Base-by-base conservation (phyloP, 2,797 vertebrate genomes). In the Lepilemur ruficaudatus region DNA sequence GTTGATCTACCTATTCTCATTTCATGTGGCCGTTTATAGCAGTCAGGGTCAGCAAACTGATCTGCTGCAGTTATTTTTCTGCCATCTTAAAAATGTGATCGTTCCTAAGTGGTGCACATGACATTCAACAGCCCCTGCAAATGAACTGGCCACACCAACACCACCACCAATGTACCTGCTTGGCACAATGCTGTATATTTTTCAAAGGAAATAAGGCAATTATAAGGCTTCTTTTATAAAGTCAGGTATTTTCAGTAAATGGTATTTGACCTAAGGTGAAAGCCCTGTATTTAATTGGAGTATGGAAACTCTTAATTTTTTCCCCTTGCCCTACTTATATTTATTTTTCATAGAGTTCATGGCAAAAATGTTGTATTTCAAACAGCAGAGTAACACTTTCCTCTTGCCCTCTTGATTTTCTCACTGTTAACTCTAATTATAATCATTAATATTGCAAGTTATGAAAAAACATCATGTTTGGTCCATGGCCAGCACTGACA, bases 1-100 rank as follows among this genome's bases (percentile, higher is more conserved):
- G 91, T 87, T 98, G 98, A 95, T 98, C 90, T 93, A 30, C 80
- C 83, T 92, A 82, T 94, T 73, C 94, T 98, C 81, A 57, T 97
- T 94, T 92, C 55, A 11, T 12, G 67, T 63, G 88, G 83, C 93
- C 87, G n/a, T 91, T 96, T 96, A 94, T 28, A 70, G 61, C 88
- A 73, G 38, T 35, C 57, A 7, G 81, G 96, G 92, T 84, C 83
- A 87, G 93, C 92, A 84, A 7, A 88, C 25, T 11, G 79, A 97
- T 86, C 86, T 4, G 25, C 13, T 32, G 28, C 35, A 83, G 61
- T 90, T 30, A 30, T 84, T 50, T 25, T 76, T 70, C 65, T 93
- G 55, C 35, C 28, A 20, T 72, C 67, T 76, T 78, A 93, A 89
- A 85, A 88, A 84, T 0, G 55, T 46, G 69, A 43, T 30, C 5